phyloP scores from a whole-genome alignment of 37 sponge, comb jelly and placozoan species.

The Oscarella lobularis region DNA sequence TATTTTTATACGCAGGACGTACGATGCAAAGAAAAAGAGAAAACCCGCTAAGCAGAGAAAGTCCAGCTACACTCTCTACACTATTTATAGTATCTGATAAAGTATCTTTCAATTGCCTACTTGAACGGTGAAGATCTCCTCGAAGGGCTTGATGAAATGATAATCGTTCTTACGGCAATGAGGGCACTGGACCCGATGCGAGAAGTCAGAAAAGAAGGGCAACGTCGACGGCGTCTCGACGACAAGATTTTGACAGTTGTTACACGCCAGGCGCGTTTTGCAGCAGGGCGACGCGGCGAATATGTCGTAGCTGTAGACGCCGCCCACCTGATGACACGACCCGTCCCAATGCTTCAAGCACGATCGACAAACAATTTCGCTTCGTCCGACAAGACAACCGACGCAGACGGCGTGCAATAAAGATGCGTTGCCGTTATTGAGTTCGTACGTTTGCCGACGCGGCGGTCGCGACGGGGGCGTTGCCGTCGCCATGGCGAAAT shows the following conservation, averaged over 20 bases:
- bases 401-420: constrained; percentile 69
- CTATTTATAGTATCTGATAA: too few species aligned
- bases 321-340: constrained; percentile 69
- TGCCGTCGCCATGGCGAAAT: too few species aligned
- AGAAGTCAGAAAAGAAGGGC: constrained; percentile 58
- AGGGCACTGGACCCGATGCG: constrained; percentile 41
- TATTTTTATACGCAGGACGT: too few species aligned
- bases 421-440: background rate
- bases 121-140: background rate
- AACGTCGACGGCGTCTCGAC: constrained; percentile 24
- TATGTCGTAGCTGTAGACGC: constrained; percentile 84
- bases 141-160: constrained; percentile 67
- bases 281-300: constrained; percentile 85
- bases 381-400: constrained; percentile 53
- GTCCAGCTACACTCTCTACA: background rate
- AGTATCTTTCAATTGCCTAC: too few species aligned
- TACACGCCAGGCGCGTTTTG: constrained; percentile 40
- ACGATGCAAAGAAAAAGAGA: too few species aligned
- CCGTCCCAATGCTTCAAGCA: constrained; percentile 75
- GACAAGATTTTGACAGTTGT: constrained; percentile 46
- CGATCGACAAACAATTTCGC: constrained; percentile 42
- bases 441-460: background rate
- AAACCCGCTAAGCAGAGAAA: too few species aligned
- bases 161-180: constrained; percentile 60
- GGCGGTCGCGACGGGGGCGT: background rate